Evolutionary conservation across 2,888 invertebrate genomes (phyloP).

Genomic region (Stomorhina lunata): DNA sequence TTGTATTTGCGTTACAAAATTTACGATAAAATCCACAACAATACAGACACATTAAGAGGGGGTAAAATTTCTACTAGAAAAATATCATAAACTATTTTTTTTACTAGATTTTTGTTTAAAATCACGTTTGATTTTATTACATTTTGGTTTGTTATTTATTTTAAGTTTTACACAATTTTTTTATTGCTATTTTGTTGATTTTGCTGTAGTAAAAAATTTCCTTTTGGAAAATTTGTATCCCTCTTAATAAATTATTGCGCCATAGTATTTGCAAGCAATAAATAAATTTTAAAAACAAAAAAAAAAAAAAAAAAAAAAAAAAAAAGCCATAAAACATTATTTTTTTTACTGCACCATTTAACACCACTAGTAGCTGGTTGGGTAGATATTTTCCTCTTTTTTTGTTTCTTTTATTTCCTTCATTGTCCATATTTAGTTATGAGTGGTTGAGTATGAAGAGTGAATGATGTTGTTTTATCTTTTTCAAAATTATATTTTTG

Average conservation of each 20-base stretch:
- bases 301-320: constrained; percentile 26
- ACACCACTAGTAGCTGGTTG: constrained; percentile 36
- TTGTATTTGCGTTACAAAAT: constrained; percentile 36
- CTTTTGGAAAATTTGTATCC: background rate
- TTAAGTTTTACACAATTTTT: no score
- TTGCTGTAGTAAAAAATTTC: constrained; percentile 30
- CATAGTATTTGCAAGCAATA: constrained; percentile 50
- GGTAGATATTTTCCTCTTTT: constrained; percentile 9
- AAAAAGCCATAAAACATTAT: constrained; percentile 56
- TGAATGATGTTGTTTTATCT: constrained; percentile 42
- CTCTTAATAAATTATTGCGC: constrained; percentile 52
- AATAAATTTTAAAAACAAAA: constrained; percentile 25
- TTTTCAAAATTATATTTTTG: background rate
- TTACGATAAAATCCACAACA: constrained; percentile 10
- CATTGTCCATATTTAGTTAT: constrained; percentile 51
- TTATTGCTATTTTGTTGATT: constrained; percentile 6
- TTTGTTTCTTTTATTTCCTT: constrained; percentile 19
- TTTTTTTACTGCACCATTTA: constrained; percentile 61
- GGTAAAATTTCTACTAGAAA: constrained; percentile 8
- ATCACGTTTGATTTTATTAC: constrained; percentile 53
- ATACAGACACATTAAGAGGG: background rate
- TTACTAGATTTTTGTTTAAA: constrained; percentile 28
- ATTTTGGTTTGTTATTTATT: constrained; percentile 25
- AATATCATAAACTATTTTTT: background rate
- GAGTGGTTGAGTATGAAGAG: constrained; percentile 51